Conservation (phyloP, 2,888 invertebrate species). For the Pristionchus fissidentatus region DNA sequence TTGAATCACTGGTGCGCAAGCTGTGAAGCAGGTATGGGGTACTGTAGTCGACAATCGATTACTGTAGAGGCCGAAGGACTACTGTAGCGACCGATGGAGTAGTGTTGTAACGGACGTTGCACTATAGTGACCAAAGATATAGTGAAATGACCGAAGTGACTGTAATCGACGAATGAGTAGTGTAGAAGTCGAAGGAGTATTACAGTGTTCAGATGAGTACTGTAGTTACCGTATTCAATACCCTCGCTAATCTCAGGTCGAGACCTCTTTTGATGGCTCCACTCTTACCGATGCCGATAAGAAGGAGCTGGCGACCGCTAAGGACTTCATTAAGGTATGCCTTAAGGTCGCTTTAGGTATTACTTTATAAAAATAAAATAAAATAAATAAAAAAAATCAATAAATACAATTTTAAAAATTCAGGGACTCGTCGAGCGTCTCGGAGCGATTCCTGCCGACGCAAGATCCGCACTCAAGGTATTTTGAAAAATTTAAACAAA, state of each 20-base stretch:
- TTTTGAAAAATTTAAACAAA: not conserved
- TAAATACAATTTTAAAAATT: too few relatives aligned
- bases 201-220: not conserved
- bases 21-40: not conserved
- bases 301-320: not conserved
- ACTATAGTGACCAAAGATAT: too few relatives aligned
- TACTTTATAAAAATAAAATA: too few relatives aligned
- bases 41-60: too few relatives aligned
- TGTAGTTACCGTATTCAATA: not conserved
- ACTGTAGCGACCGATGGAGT: too few relatives aligned
- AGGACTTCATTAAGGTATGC: not conserved
- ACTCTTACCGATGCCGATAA: not conserved
- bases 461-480: not conserved
- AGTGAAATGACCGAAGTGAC: too few relatives aligned
- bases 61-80: too few relatives aligned
- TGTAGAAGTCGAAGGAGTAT: too few relatives aligned
- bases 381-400: too few relatives aligned
- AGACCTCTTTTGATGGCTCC: not conserved
- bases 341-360: too few relatives aligned
- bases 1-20: not conserved
- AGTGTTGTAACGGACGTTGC: too few relatives aligned
- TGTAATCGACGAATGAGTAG: too few relatives aligned
- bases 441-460: not conserved
- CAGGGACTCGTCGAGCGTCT: not conserved
- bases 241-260: not conserved